These are phyloP conservation scores for Drosophila parvula DNA, from an alignment of 1,140 invertebrate genomes.

Conservation along the genomic window DNA sequence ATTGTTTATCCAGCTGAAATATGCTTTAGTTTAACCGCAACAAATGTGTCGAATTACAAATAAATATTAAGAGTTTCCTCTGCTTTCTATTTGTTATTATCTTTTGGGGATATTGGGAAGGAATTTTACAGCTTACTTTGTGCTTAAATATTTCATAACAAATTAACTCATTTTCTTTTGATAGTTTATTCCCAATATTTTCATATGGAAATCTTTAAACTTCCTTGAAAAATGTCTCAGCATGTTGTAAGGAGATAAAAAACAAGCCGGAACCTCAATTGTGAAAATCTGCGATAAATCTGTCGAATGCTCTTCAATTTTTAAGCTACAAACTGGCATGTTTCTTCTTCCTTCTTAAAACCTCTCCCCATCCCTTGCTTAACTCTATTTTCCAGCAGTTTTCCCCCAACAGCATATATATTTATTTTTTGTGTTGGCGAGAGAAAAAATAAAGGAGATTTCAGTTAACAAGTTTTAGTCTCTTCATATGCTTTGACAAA, in stretches of 20 bases:
- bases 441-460: conserved; percentile 33
- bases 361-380: not conserved
- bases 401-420: conserved; percentile 7
- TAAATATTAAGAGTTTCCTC: not conserved
- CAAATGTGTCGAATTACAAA: not conserved
- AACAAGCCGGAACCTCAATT: not conserved
- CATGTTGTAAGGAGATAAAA: not conserved
- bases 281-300: conserved; percentile 28
- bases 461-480: conserved; percentile 57
- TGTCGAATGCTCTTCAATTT: conserved; percentile 34
- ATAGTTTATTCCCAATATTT: not conserved
- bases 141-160: too few relatives aligned
- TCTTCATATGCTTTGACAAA: conserved; percentile 58
- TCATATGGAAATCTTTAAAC: not conserved
- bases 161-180: too few relatives aligned
- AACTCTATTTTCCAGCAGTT: conserved; percentile 30
- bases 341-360: not conserved
- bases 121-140: too few relatives aligned
- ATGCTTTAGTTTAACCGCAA: conserved; percentile 1
- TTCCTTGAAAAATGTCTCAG: not conserved
- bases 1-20: not conserved
- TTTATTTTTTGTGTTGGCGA: not conserved
- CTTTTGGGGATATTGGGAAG: too few relatives aligned
- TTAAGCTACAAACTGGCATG: conserved; percentile 13
- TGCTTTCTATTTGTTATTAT: not conserved